phyloP scores from a whole-genome alignment of 2,113 vertebrate species.

The Synodontis membranacea region DNA sequence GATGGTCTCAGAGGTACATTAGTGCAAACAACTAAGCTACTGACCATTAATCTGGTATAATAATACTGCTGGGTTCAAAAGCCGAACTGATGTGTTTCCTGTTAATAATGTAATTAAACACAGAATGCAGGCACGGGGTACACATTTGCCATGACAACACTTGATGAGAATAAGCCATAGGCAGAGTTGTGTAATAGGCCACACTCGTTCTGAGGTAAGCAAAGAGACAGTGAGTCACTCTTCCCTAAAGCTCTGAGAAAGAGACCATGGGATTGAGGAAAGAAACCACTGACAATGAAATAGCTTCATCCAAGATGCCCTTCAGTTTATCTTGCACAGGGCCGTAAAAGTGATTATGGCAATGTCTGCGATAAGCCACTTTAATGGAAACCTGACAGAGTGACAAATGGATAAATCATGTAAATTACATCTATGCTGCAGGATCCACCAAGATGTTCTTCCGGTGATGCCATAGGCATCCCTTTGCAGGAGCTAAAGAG shows the following conservation, averaged over 20 bases:
- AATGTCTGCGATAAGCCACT: background rate
- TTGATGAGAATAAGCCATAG: conserved; percentile 14
- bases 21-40: background rate
- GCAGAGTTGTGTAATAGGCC: conserved; percentile 23
- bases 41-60: background rate
- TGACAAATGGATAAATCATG: background rate
- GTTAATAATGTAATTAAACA: background rate
- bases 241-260: background rate
- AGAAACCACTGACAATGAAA: background rate
- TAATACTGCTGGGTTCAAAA: background rate
- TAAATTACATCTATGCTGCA: background rate
- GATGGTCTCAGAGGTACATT: no score
- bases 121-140: background rate
- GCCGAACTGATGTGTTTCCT: background rate
- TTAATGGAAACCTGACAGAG: background rate
- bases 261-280: conserved; percentile 1
- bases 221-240: conserved; percentile 1
- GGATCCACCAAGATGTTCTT: background rate
- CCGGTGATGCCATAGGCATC: no score
- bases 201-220: conserved; percentile 12
- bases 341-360: background rate
- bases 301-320: background rate
- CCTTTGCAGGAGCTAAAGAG: no score
- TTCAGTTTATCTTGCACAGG: background rate
- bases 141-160: background rate